A percentile compares a stretch with the other conserved stretches of the same genome.
These are phyloP conservation scores for Ophion obscuratus DNA, from an alignment of 2,888 invertebrate species.

Conservation along the genomic window DNA sequence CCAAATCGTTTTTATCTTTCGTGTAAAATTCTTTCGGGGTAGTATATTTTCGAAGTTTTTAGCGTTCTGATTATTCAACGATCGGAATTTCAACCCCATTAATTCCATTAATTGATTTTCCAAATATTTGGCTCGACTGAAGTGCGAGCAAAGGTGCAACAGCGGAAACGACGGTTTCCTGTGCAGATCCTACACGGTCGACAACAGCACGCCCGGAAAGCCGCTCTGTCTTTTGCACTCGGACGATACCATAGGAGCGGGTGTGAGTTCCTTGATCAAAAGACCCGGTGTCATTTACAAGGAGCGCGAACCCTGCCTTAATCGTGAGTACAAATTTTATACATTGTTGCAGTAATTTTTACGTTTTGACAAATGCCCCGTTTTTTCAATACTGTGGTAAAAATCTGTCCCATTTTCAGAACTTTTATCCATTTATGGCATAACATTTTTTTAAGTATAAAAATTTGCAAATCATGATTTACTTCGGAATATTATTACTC, in stretches of 20 bases:
- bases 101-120: background rate
- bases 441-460: too few relatives aligned
- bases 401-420: too few relatives aligned
- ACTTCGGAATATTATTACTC: too few relatives aligned
- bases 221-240: conserved; percentile 90
- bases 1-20: too few relatives aligned
- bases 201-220: conserved; percentile 73
- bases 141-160: conserved; percentile 87
- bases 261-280: conserved; percentile 88
- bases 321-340: conserved; percentile 87
- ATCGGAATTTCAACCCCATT: too few relatives aligned
- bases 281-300: conserved; percentile 89
- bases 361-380: background rate
- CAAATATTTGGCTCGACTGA: background rate
- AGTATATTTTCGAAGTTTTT: too few relatives aligned
- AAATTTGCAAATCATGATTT: too few relatives aligned
- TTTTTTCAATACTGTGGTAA: too few relatives aligned
- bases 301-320: conserved; percentile 92
- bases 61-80: too few relatives aligned
- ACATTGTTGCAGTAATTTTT: background rate
- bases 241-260: conserved; percentile 92
- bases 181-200: conserved; percentile 89
- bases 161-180: conserved; percentile 87
- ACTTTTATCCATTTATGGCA: too few relatives aligned
- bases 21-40: too few relatives aligned